Conservation (phyloP, 2,113 vertebrate species). For the Seriola aureovittata region DNA sequence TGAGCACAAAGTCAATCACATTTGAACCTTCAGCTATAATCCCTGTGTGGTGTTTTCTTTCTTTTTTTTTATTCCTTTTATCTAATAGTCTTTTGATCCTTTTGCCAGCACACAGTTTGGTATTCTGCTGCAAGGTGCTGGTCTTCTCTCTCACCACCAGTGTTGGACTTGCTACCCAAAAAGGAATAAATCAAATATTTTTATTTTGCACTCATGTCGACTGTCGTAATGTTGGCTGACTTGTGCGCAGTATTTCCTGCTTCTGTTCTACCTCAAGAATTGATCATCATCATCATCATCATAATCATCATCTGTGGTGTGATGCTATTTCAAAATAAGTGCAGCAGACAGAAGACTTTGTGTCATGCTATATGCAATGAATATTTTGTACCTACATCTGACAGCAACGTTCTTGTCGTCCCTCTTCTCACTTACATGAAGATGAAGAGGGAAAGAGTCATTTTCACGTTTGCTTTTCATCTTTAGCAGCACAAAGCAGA, state of each 20-base stretch:
- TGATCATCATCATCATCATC: not conserved
- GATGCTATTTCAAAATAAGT: conserved; percentile 5
- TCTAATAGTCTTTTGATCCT: conserved; percentile 56
- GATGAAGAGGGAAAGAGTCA: not conserved
- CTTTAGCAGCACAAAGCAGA: not conserved
- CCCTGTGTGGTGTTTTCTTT: conserved; percentile 41
- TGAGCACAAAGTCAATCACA: conserved; percentile 64
- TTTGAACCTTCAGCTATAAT: conserved; percentile 63
- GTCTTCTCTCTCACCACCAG: not conserved
- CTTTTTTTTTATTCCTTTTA: conserved; percentile 42
- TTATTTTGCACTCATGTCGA: not conserved
- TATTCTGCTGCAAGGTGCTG: not conserved
- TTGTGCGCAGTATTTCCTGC: conserved; percentile 10
- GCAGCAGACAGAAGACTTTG: conserved; percentile 16
- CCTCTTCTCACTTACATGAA: not conserved
- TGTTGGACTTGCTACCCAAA: conserved; percentile 8
- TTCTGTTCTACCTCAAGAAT: conserved; percentile 14
- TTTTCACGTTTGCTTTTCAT: conserved; percentile 1
- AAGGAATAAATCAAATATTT: not conserved
- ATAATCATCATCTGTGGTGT: conserved; percentile 9
- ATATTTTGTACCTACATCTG: not conserved
- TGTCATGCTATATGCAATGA: not conserved
- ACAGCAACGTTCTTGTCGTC: not conserved
- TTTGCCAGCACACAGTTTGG: conserved; percentile 27
- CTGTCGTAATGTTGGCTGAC: not conserved